Percentiles rank a stretch among this genome's conserved stretches.
These are phyloP conservation scores for Acrossocheilus fasciatus DNA, from an alignment of 2,797 vertebrate species.

Conservation along the genomic window DNA sequence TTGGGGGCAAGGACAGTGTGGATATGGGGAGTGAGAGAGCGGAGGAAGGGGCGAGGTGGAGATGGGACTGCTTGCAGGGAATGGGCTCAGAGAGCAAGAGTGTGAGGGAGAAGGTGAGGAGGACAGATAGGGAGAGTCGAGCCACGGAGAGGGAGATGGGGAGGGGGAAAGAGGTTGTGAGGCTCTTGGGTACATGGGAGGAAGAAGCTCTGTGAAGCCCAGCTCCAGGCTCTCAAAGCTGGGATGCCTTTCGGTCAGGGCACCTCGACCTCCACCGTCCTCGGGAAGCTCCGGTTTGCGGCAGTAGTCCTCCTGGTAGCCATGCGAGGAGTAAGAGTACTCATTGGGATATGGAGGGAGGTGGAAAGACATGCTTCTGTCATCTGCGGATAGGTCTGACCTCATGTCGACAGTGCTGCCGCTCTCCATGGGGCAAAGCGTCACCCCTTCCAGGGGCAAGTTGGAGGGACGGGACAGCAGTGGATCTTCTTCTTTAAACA, in stretches of 20 bases:
- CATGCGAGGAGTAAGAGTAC: slow-evolving; percentile 72
- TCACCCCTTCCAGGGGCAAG: slow-evolving; percentile 71
- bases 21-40: slow-evolving; percentile 72
- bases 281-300: slow-evolving; percentile 71
- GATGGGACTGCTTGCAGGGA: slow-evolving; percentile 79
- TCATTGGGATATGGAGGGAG: slow-evolving; percentile 74
- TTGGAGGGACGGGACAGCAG: slow-evolving; percentile 77
- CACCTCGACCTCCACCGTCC: slow-evolving; percentile 68
- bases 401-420: slow-evolving; percentile 66
- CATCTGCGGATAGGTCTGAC: slow-evolving; percentile 69
- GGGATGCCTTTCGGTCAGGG: slow-evolving; percentile 74
- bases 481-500: slow-evolving; percentile 90
- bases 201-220: slow-evolving; percentile 84
- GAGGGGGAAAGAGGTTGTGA: slow-evolving; percentile 77
- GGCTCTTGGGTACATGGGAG: slow-evolving; percentile 76
- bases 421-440: slow-evolving; percentile 67
- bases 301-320: slow-evolving; percentile 79
- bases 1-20: slow-evolving; percentile 75
- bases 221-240: slow-evolving; percentile 82
- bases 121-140: slow-evolving; percentile 83
- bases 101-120: slow-evolving; percentile 83
- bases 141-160: slow-evolving; percentile 76
- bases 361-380: slow-evolving; percentile 76
- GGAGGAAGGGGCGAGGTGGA: slow-evolving; percentile 78
- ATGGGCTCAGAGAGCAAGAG: slow-evolving; percentile 82